phyloP scores from a whole-genome alignment of 2,113 vertebrate species.

The Chinchilla lanigera region DNA sequence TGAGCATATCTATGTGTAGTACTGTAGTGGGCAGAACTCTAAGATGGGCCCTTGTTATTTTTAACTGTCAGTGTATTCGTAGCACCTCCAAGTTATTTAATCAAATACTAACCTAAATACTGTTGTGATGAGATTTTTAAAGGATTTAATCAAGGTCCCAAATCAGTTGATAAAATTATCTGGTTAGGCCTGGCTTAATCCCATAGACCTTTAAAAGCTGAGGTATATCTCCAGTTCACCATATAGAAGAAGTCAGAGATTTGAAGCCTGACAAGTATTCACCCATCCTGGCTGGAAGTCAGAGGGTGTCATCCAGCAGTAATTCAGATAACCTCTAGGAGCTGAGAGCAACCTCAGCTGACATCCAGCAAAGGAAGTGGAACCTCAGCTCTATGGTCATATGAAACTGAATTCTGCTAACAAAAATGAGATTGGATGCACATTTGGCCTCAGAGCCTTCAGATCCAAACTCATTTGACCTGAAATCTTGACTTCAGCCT shows the following conservation, averaged over 20 bases:
- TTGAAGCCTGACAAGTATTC: not conserved
- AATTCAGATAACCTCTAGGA: not conserved
- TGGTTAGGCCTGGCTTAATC: not conserved
- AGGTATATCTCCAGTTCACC: not conserved
- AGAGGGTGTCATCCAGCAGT: not conserved
- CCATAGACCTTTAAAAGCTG: not conserved
- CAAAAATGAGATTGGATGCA: not conserved
- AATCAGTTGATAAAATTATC: not conserved
- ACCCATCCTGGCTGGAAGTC: not conserved
- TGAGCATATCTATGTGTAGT: not conserved
- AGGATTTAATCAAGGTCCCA: not conserved
- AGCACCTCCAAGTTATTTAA: not conserved
- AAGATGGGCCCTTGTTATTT: not conserved
- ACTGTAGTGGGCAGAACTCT: not conserved
- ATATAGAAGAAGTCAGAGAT: not conserved
- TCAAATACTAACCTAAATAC: not conserved
- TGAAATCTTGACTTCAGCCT: not conserved
- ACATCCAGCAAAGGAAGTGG: not conserved
- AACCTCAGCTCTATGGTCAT: not conserved
- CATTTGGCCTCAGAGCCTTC: not conserved
- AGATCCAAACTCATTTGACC: not conserved
- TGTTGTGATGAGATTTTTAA: not conserved
- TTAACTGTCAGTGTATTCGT: not conserved
- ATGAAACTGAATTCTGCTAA: not conserved
- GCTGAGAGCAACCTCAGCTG: not conserved